Base-by-base conservation (phyloP, 1,140 invertebrate species). In the Chironomus striatipennis region DNA sequence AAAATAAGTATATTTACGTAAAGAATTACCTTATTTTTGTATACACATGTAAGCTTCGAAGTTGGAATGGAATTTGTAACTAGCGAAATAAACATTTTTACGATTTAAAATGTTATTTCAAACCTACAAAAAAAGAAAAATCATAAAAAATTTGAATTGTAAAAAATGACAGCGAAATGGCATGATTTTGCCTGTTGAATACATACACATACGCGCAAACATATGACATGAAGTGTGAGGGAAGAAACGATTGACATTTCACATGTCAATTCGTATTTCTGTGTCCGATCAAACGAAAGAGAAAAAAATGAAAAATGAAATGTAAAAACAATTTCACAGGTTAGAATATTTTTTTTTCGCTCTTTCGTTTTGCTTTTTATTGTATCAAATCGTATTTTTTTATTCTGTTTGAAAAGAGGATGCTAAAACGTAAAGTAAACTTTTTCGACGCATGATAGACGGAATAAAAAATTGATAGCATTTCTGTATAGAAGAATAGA, bases 381-480 rank as follows among this genome's bases (percentile, higher is more conserved):
- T 57, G 43, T 47, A 10, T 47, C 43, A 47, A 47, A 10, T 47
- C 43, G 43, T 10, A 47, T 47, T 47, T 47, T 10, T 47, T n/a
- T 57, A 12, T 57, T 15, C n/a, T 15, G 47, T 57, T 57, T 57
- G 47, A 57, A 57, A 57, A 57, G 24, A 57, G 47, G 47, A 57
- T 57, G 47, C 12, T 57, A 57, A 57, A 57, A 57, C 47, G 47
- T 57, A 57, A 57, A n/a, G 47, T 57, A 57, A 57, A 57, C 47
- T 57, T 57, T n/a, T 12, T n/a, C 47, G 47, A n/a, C 47, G n/a
- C n/a, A 34, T 57, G 47, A 57, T 57, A 57, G 47, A 57, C 47
- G 47, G 47, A 57, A 57, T 57, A n/a, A 57, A 57, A 57, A 57
- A 57, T 57, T 57, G 47, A 57, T 57, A 57, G 47, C 47, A 57